Conservation (phyloP, 2,888 invertebrate species). For the Lasioglossum leucozonium region DNA sequence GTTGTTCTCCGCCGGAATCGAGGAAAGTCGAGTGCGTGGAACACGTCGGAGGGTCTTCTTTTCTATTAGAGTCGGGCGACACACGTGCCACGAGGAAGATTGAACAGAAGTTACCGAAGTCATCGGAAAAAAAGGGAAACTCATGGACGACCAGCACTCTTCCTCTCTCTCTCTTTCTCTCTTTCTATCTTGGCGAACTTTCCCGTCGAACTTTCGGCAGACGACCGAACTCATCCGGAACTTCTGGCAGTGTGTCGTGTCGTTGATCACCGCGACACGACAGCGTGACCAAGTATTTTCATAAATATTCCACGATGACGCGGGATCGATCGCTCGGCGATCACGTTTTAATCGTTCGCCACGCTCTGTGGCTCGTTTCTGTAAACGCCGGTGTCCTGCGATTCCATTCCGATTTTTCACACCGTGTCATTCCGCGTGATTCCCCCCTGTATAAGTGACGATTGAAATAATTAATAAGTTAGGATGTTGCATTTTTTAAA, state of each 20-base stretch:
- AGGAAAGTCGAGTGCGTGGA: background rate
- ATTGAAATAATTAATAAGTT: too few species aligned
- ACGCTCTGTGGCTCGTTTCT: background rate
- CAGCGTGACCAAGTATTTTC: slow-evolving; percentile 63
- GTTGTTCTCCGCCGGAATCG: slow-evolving; percentile 15
- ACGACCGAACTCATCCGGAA: slow-evolving; percentile 60
- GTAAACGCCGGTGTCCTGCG: background rate
- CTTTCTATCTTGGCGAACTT: slow-evolving; percentile 30
- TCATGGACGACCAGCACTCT: background rate
- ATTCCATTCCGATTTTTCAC: background rate
- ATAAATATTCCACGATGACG: slow-evolving; percentile 66
- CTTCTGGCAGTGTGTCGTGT: slow-evolving; percentile 52
- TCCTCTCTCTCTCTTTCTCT: too few species aligned
- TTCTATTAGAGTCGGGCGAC: slow-evolving; percentile 52
- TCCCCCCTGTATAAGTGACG: too few species aligned
- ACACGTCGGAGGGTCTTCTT: slow-evolving; percentile 21
- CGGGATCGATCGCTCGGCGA: slow-evolving; percentile 57
- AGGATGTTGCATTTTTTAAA: too few species aligned
- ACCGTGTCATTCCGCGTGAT: background rate
- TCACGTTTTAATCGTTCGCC: slow-evolving; percentile 52
- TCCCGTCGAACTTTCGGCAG: slow-evolving; percentile 34
- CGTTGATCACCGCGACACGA: slow-evolving; percentile 55
- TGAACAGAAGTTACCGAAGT: slow-evolving; percentile 55
- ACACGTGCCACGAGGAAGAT: slow-evolving; percentile 55
- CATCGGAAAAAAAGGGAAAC: slow-evolving; percentile 49